Conservation (phyloP, 2,888 invertebrate genomes). For the Belgica antarctica region DNA sequence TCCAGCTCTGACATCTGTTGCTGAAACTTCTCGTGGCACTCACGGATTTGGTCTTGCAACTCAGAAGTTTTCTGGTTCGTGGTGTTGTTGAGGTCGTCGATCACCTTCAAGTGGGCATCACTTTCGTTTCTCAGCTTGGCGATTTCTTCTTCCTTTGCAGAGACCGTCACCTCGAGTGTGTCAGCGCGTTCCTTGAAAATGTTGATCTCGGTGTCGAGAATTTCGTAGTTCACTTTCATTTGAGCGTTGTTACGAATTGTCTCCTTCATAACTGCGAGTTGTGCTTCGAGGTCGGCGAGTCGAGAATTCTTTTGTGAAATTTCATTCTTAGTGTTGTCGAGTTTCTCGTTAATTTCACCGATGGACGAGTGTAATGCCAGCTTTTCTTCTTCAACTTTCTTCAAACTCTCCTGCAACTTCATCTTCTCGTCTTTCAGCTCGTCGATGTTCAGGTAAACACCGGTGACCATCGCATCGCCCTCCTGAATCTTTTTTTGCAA, state of each 20-base stretch:
- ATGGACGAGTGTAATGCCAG: not conserved
- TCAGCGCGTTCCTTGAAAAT: constrained; percentile 18
- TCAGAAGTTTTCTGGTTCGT: no score
- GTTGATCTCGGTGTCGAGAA: not conserved
- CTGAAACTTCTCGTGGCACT: no score
- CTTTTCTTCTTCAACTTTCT: not conserved
- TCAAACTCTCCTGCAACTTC: not conserved
- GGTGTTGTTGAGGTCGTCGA: no score
- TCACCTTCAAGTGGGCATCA: no score
- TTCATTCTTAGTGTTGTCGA: not conserved
- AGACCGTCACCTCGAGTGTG: no score
- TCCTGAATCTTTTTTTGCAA: not conserved
- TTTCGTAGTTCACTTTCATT: not conserved
- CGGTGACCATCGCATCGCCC: not conserved
- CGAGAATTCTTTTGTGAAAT: not conserved
- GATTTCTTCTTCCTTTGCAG: no score
- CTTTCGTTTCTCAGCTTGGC: no score
- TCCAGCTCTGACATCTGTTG: no score
- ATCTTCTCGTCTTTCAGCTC: not conserved
- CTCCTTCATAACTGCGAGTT: not conserved
- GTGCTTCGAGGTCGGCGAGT: not conserved
- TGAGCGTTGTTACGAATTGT: not conserved
- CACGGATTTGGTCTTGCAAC: no score
- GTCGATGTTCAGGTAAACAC: not conserved
- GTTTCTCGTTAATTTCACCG: not conserved